Percentiles rank a stretch among this genome's conserved stretches.
Conservation (phyloP, 1,140 invertebrate genomes). For the Neodiprion pinetum region DNA sequence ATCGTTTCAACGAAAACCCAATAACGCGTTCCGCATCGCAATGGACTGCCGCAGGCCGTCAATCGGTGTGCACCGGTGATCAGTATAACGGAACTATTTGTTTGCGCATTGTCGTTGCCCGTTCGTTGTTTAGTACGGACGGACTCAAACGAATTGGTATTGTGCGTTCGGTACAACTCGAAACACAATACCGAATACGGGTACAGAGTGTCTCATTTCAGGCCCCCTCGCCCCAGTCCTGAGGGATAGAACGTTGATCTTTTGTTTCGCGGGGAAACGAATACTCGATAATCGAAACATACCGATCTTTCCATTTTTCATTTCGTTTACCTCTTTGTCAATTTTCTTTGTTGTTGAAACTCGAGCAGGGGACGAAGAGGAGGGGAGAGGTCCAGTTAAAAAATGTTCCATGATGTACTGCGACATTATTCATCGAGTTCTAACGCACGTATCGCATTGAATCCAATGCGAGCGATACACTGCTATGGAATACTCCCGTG, state of each 20-base stretch:
- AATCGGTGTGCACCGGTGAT: conserved; percentile 44
- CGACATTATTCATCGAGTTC: too few species aligned
- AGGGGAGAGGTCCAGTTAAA: too few species aligned
- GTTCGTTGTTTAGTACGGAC: conserved; percentile 29
- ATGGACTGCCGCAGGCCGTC: conserved; percentile 17
- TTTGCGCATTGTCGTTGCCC: conserved; percentile 53
- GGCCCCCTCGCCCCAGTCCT: neutral
- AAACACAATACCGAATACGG: neutral
- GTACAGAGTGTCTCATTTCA: neutral
- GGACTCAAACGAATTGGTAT: neutral
- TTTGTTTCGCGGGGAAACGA: neutral
- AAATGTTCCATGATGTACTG: too few species aligned
- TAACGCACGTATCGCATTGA: too few species aligned
- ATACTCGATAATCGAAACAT: neutral
- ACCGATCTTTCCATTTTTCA: neutral
- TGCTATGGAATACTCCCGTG: too few species aligned
- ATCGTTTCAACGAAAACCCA: conserved; percentile 45
- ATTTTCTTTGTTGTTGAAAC: too few species aligned
- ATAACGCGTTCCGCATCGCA: conserved; percentile 37
- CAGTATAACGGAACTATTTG: conserved; percentile 54
- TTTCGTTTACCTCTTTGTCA: too few species aligned
- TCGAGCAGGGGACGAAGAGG: too few species aligned
- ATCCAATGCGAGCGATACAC: too few species aligned
- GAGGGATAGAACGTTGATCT: neutral
- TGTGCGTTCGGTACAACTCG: neutral